phyloP scores from a whole-genome alignment of 1,140 invertebrate species.

The Agrypnia vestita region DNA sequence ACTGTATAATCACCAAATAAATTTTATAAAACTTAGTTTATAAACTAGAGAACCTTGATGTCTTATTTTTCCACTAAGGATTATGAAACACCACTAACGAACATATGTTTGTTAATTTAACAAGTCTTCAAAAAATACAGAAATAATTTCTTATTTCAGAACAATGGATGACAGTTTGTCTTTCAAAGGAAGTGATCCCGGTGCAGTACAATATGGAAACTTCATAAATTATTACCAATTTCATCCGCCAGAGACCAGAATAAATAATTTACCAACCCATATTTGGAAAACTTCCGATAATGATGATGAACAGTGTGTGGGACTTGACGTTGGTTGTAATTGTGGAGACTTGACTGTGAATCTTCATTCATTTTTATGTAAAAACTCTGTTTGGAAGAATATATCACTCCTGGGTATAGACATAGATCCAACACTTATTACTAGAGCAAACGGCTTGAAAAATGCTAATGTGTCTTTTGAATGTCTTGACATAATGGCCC shows the following conservation, averaged over 20 bases:
- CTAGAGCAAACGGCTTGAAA: conserved; percentile 76
- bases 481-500: conserved; percentile 77
- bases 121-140: neutral
- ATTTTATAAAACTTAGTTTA: no score
- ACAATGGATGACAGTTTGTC: conserved; percentile 57
- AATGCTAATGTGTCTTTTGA: conserved; percentile 73
- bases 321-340: conserved; percentile 87
- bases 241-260: conserved; percentile 79
- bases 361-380: conserved; percentile 74
- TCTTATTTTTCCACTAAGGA: no score
- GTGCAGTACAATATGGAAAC: conserved; percentile 84
- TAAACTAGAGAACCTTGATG: no score
- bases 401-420: conserved; percentile 81
- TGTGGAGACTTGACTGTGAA: conserved; percentile 80
- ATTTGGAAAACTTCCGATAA: conserved; percentile 72
- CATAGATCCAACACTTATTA: conserved; percentile 81
- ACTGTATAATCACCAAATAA: no score
- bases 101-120: neutral
- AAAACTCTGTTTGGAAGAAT: conserved; percentile 65
- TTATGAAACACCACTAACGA: no score
- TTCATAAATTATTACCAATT: conserved; percentile 92
- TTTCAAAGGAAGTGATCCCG: conserved; percentile 76
- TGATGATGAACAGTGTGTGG: conserved; percentile 69
- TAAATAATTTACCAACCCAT: conserved; percentile 75
- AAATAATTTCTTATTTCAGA: neutral